phyloP scores from a whole-genome alignment of 2,888 invertebrate genomes.

The Neuroscelio doddi region DNA sequence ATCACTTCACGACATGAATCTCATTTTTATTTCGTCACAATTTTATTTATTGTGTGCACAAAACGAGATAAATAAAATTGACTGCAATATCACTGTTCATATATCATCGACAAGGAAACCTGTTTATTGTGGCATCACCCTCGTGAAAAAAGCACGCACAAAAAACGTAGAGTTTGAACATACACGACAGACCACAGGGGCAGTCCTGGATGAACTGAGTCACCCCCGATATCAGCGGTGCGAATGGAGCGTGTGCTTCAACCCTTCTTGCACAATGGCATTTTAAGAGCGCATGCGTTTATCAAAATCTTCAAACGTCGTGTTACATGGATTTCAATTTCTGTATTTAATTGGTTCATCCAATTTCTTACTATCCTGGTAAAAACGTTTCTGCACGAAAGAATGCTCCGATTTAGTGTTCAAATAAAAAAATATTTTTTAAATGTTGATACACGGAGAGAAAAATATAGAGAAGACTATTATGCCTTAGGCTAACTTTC shows the following conservation, averaged over 20 bases:
- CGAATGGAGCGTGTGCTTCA: slow-evolving; percentile 3
- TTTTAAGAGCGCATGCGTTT: slow-evolving; percentile 1
- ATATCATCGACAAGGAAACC: too few species aligned
- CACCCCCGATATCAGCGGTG: slow-evolving; percentile 1
- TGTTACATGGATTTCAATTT: not conserved
- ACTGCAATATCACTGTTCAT: too few species aligned
- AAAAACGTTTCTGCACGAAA: not conserved
- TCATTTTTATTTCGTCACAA: not conserved
- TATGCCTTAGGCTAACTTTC: too few species aligned
- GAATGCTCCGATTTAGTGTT: too few species aligned
- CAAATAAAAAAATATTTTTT: too few species aligned
- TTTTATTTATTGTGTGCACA: too few species aligned
- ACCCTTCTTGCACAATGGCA: not conserved
- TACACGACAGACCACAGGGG: not conserved
- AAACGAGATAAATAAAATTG: too few species aligned
- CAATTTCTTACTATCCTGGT: too few species aligned
- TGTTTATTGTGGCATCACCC: not conserved
- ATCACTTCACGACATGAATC: not conserved
- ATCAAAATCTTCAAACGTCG: not conserved
- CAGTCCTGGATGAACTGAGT: slow-evolving; percentile 1
- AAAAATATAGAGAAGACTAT: too few species aligned
- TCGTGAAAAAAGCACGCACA: not conserved
- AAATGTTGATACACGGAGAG: too few species aligned
- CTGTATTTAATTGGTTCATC: too few species aligned
- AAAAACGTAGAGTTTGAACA: too few species aligned